A percentile compares a stretch with the other conserved stretches of the same genome.
Evolutionary conservation across 2,113 vertebrate species (phyloP).

Genomic region (Stegostoma tigrinum): DNA sequence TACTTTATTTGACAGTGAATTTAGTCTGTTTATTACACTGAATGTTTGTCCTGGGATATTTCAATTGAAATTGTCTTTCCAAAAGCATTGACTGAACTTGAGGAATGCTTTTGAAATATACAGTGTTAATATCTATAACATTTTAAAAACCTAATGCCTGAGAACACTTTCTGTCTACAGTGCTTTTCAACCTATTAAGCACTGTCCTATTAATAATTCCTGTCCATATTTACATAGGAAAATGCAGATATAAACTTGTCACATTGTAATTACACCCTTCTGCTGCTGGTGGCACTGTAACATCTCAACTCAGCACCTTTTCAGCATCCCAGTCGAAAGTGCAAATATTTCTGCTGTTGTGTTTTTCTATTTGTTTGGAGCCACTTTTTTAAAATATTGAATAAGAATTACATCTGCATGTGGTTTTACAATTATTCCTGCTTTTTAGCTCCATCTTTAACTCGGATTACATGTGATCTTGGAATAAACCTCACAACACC

Average conservation of each 20-base stretch:
- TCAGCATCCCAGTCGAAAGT: background rate
- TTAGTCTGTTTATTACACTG: background rate
- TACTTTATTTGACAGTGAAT: background rate
- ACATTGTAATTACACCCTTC: background rate
- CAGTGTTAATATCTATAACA: background rate
- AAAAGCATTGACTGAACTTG: background rate
- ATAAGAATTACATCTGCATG: background rate
- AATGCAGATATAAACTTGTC: background rate
- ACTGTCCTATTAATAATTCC: background rate
- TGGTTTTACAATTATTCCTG: background rate
- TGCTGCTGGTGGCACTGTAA: background rate
- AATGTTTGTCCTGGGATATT: background rate
- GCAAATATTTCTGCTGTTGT: background rate
- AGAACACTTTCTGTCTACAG: background rate
- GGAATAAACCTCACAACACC: background rate
- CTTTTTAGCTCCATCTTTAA: background rate
- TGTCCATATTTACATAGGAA: background rate
- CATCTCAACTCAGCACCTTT: background rate
- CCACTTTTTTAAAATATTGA: background rate
- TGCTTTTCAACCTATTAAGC: background rate
- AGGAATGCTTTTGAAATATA: background rate
- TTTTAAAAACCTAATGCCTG: background rate
- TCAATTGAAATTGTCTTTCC: background rate
- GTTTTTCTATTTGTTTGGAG: background rate
- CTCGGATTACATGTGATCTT: background rate